Conservation (phyloP, 2,797 vertebrate species). For the Clarias pachynema region DNA sequence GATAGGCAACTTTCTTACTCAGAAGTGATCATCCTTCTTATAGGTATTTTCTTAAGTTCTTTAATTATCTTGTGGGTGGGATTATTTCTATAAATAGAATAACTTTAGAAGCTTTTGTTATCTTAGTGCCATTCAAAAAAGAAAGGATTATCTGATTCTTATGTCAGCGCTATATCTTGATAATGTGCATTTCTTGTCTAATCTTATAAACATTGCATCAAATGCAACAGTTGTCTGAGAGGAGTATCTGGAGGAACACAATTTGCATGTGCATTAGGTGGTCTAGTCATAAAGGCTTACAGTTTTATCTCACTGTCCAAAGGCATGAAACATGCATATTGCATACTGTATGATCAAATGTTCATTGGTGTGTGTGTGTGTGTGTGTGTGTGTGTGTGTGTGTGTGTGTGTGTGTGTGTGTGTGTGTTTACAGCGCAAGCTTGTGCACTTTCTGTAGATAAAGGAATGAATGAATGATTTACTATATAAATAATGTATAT, state of each 20-base stretch:
- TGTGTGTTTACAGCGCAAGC: no score
- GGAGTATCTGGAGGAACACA: neutral
- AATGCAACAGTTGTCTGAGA: neutral
- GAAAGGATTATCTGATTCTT: no score
- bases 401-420: neutral
- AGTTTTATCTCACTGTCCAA: neutral
- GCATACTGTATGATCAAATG: neutral
- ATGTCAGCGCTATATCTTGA: neutral
- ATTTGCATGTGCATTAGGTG: neutral
- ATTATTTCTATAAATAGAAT: neutral
- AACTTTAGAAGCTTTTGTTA: neutral
- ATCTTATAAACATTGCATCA: neutral
- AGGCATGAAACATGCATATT: neutral
- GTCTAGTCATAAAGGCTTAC: neutral
- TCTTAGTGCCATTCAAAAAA: neutral
- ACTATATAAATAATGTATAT: neutral
- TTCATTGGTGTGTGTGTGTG: neutral
- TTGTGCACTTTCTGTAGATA: neutral
- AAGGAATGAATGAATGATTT: neutral
- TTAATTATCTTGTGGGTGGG: neutral
- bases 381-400: neutral
- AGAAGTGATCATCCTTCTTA: neutral
- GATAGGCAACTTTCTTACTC: neutral
- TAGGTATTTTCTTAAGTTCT: neutral
- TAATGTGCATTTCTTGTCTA: neutral